Evolutionary conservation across 2,113 vertebrate genomes (phyloP).

Genomic region (Coptodon bakossiorum): DNA sequence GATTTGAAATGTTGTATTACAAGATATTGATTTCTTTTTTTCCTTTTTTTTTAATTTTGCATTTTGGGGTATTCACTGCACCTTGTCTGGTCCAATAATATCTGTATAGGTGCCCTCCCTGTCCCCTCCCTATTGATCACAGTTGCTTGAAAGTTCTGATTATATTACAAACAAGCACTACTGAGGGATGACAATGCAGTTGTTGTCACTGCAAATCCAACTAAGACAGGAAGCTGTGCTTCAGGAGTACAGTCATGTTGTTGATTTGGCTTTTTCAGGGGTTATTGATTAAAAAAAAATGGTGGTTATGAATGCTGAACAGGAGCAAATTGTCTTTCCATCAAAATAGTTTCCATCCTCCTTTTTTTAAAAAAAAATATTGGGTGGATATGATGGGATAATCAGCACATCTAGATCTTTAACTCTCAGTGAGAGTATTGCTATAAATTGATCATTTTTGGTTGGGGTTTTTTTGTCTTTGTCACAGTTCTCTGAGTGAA

Average conservation of each 20-base stretch:
- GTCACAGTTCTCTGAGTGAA: background rate
- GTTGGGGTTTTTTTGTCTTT: background rate
- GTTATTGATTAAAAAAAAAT: background rate
- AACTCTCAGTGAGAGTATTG: background rate
- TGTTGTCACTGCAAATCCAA: background rate
- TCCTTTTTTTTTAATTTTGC: background rate
- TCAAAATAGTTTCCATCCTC: background rate
- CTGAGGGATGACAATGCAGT: background rate
- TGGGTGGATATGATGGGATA: background rate
- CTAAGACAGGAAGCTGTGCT: background rate
- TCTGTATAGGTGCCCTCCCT: background rate
- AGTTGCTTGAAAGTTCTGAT: background rate
- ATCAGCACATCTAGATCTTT: background rate
- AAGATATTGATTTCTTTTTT: background rate
- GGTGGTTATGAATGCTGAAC: background rate
- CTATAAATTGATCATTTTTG: background rate
- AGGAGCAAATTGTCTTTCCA: background rate
- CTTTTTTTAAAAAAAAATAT: background rate
- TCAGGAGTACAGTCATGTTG: background rate
- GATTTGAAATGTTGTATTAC: background rate
- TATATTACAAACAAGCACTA: background rate
- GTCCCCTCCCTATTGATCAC: background rate
- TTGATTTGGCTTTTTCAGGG: background rate
- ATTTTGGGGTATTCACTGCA: background rate
- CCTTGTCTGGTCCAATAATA: background rate